Percentiles rank a stretch among this genome's conserved stretches.
Conservation (phyloP, 1,140 invertebrate genomes). For the Drosophila virilis region DNA sequence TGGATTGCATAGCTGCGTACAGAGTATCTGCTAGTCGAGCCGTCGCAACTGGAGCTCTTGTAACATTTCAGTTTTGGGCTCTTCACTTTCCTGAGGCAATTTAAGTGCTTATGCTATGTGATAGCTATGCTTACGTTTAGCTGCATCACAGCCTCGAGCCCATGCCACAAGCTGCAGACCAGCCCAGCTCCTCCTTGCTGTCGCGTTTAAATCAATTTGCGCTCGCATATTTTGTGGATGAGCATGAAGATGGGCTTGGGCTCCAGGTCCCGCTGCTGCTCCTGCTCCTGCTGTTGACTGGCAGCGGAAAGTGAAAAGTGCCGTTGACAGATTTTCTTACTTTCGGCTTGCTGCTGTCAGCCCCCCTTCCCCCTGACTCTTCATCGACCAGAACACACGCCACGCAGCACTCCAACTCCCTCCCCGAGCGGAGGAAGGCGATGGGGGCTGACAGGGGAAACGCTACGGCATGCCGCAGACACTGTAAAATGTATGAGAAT, state of each 20-base stretch:
- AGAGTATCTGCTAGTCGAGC: no score
- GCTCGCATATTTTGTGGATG: slow-evolving; percentile 73
- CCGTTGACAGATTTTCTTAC: slow-evolving; percentile 76
- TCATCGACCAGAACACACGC: not conserved
- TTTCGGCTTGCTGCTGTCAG: slow-evolving; percentile 60
- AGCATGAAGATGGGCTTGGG: not conserved
- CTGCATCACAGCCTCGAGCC: not conserved
- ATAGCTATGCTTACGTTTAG: slow-evolving; percentile 9
- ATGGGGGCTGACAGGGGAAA: not conserved
- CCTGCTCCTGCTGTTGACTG: not conserved
- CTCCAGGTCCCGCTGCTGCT: not conserved
- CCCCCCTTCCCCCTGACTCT: not conserved
- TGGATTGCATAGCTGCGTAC: no score
- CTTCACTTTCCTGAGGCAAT: not conserved
- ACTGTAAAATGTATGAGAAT: slow-evolving; percentile 58
- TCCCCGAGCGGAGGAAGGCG: not conserved
- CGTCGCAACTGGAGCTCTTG: not conserved
- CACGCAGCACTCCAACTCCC: not conserved
- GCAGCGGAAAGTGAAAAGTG: slow-evolving; percentile 61
- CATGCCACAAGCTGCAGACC: not conserved
- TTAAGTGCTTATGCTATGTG: not conserved
- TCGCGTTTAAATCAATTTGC: slow-evolving; percentile 79
- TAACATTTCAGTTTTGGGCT: slow-evolving; percentile 17
- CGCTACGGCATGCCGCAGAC: slow-evolving; percentile 61
- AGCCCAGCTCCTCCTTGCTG: slow-evolving; percentile 37